These are phyloP conservation scores for Microctonus aethiopoides DNA, from an alignment of 2,888 invertebrate genomes.

Conservation along the genomic window DNA sequence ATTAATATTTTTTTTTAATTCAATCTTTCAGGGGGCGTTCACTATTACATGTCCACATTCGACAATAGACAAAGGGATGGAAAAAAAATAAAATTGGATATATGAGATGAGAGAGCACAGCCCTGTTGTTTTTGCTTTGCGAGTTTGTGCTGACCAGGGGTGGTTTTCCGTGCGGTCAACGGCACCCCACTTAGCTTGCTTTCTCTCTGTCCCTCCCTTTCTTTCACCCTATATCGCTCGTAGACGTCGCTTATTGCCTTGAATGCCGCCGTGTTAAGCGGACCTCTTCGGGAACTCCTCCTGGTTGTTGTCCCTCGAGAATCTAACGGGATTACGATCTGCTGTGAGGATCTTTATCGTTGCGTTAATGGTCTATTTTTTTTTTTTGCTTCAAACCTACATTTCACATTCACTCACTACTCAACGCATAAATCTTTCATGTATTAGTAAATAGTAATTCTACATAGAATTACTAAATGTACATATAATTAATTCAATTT, in stretches of 20 bases:
- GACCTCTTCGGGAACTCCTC: slow-evolving; percentile 24
- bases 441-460: no score
- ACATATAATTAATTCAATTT: neutral
- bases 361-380: slow-evolving; percentile 25
- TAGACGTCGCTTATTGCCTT: slow-evolving; percentile 62
- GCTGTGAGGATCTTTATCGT: slow-evolving; percentile 26
- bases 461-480: no score
- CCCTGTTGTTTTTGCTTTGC: slow-evolving; percentile 16
- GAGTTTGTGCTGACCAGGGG: slow-evolving; percentile 30
- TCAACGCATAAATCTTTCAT: no score
- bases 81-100: slow-evolving; percentile 1
- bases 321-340: slow-evolving; percentile 42
- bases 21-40: neutral
- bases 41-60: neutral
- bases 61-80: neutral
- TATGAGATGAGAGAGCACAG: neutral
- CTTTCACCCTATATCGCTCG: slow-evolving; percentile 63
- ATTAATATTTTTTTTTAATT: neutral
- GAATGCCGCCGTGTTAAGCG: slow-evolving; percentile 40
- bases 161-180: slow-evolving; percentile 28
- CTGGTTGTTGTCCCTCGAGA: slow-evolving; percentile 33
- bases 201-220: slow-evolving; percentile 46
- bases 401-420: slow-evolving; percentile 9
- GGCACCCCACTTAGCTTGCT: slow-evolving; percentile 5
- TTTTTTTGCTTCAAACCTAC: neutral